A percentile compares a stretch with the other conserved stretches of the same genome.
phyloP scores from a whole-genome alignment of 2,888 invertebrate genomes.

The Anticlea derivata region DNA sequence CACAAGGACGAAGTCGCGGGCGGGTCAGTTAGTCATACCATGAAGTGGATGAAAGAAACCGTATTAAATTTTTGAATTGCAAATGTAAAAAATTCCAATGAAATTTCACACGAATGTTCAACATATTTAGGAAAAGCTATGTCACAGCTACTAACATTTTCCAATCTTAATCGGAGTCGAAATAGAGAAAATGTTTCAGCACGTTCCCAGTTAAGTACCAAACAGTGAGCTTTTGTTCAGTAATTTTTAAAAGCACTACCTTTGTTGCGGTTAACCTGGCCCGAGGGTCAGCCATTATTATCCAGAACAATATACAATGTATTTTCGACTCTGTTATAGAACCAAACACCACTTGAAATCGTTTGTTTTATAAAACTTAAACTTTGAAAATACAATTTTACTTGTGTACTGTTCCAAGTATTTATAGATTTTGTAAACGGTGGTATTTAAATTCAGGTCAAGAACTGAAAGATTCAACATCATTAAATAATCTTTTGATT shows the following conservation, averaged over 20 bases:
- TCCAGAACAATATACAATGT: background rate
- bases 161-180: background rate
- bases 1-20: too few relatives aligned
- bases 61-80: too few relatives aligned
- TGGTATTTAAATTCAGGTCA: slow-evolving; percentile 9
- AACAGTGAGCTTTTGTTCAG: slow-evolving; percentile 2
- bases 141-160: too few relatives aligned
- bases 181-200: background rate
- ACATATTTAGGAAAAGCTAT: too few relatives aligned
- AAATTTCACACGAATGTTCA: too few relatives aligned
- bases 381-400: background rate
- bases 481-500: too few relatives aligned
- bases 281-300: slow-evolving; percentile 5
- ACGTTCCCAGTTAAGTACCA: background rate
- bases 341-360: background rate
- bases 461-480: background rate
- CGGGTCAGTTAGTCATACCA: too few relatives aligned
- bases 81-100: too few relatives aligned
- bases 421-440: background rate
- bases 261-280: slow-evolving; percentile 17
- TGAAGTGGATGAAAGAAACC: too few relatives aligned
- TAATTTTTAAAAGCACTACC: slow-evolving; percentile 23
- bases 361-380: background rate
- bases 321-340: slow-evolving; percentile 5
- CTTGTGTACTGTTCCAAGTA: background rate